phyloP scores from a whole-genome alignment of 2,113 vertebrate genomes.

The Bagarius yarrelli region DNA sequence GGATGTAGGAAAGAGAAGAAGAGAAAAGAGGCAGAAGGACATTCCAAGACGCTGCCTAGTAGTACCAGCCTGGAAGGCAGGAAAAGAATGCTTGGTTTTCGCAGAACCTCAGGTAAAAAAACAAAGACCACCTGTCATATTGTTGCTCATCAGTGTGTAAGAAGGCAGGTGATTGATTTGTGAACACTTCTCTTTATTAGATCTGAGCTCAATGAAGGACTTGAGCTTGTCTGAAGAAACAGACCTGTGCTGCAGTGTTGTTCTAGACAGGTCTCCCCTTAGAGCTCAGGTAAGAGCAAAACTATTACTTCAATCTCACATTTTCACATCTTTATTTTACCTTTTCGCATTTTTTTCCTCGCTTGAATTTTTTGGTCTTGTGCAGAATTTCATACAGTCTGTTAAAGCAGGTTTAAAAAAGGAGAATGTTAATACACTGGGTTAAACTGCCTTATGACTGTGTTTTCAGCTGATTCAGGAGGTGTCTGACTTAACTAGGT shows the following conservation, averaged over 20 bases:
- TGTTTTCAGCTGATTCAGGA: constrained; percentile 69
- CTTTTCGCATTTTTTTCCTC: neutral
- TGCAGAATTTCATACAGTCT: neutral
- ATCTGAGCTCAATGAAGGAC: constrained; percentile 74
- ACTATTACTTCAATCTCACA: neutral
- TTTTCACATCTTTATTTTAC: neutral
- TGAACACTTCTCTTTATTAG: constrained; percentile 54
- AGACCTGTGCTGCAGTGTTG: constrained; percentile 78
- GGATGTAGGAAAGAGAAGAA: constrained; percentile 83
- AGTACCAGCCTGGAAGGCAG: constrained; percentile 66
- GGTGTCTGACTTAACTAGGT: constrained; percentile 61
- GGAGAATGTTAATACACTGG: constrained; percentile 6
- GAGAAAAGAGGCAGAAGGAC: constrained; percentile 73
- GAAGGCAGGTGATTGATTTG: neutral
- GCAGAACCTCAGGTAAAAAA: constrained; percentile 43
- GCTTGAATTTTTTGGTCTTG: no score
- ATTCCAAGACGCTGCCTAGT: constrained; percentile 77
- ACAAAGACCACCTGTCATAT: neutral
- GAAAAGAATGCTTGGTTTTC: constrained; percentile 61
- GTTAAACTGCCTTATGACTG: constrained; percentile 50
- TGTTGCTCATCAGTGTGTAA: neutral
- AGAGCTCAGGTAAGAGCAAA: constrained; percentile 75
- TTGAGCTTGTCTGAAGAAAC: constrained; percentile 84
- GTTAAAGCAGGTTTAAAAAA: neutral
- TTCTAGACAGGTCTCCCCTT: constrained; percentile 82